Evolutionary conservation across 2,113 vertebrate genomes (phyloP).

Genomic region (Sinosuthora webbiana): DNA sequence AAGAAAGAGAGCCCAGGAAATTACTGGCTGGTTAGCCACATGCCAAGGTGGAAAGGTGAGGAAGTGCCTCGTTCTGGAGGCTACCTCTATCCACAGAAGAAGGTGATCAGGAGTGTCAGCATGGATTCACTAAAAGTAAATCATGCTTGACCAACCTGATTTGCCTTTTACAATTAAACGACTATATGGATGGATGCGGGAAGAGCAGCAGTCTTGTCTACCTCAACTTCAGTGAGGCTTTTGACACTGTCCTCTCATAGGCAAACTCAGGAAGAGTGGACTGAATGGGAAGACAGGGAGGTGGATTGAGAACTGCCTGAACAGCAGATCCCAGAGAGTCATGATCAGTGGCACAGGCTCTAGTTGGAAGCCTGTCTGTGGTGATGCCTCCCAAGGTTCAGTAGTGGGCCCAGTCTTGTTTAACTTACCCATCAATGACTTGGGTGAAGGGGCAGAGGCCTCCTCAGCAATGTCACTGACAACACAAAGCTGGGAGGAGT

Average conservation of each 20-base stretch:
- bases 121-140: background rate
- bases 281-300: background rate
- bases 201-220: background rate
- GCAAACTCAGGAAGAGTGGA: background rate
- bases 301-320: background rate
- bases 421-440: background rate
- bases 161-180: background rate
- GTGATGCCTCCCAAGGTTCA: background rate
- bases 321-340: background rate
- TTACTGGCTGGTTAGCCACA: background rate
- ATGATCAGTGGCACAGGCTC: background rate
- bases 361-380: fast-evolving
- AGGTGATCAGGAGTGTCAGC: background rate
- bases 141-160: background rate
- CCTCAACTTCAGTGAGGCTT: background rate
- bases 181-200: fast-evolving
- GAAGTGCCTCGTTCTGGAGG: background rate
- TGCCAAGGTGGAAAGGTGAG: background rate
- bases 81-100: background rate
- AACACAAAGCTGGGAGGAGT: background rate
- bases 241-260: background rate
- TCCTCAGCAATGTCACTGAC: background rate
- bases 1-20: background rate
- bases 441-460: background rate
- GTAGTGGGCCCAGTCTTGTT: background rate